Evolutionary conservation across 2,797 vertebrate genomes (phyloP), one percentile per base, ranked within the genome.

Genomic region (Microctenopoma stevenorrisi): DNA sequence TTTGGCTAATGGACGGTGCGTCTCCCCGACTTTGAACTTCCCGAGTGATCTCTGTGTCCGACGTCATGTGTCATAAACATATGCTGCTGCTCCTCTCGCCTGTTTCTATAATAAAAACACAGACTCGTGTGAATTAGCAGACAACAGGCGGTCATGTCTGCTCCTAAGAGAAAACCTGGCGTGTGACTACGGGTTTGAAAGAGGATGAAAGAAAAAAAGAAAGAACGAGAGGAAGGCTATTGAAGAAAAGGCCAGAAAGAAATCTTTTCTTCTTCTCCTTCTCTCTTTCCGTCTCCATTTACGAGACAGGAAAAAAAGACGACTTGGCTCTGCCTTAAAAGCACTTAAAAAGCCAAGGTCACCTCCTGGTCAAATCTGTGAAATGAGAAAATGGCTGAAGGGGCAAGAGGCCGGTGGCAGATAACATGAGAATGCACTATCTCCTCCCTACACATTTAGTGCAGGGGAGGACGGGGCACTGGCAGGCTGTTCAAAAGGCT

Each of bases 391-490:
- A 93, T 89, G 90, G 89, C 90, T 89, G 61, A 87, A 79, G 88
- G 91, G 89, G 69, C 85, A 78, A 86, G 76, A 84, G 88, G 89
- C 87, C 86, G 49, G 87, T 73, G 84, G 87, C 86, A 92, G 94
- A 93, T 92, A 93, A 93, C 93, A 92, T 78, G 85, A 92, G 86
- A 92, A 93, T 79, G 90, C 92, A 92, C 91, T 94, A 93, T 94
- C 92, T 91, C 70, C 69, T 82, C 82, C 77, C 66, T 79, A 63
- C 92, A 94, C 88, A 89, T 92, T 92, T 88, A 85, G 83, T 62
- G 47, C 62, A 82, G 70, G 63, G 75, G 74, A 83, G 76, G 81
- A 84, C 48, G 63, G 63, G 59, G 56, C 72, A 53, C 65, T 76
- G 83, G 82, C 78, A 86, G 83, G 77, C 79, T 76, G 84, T 86